A percentile compares a stretch with the other conserved stretches of the same genome.
Evolutionary conservation across 2,888 invertebrate genomes (phyloP).

Genomic region (Cinara cedri): DNA sequence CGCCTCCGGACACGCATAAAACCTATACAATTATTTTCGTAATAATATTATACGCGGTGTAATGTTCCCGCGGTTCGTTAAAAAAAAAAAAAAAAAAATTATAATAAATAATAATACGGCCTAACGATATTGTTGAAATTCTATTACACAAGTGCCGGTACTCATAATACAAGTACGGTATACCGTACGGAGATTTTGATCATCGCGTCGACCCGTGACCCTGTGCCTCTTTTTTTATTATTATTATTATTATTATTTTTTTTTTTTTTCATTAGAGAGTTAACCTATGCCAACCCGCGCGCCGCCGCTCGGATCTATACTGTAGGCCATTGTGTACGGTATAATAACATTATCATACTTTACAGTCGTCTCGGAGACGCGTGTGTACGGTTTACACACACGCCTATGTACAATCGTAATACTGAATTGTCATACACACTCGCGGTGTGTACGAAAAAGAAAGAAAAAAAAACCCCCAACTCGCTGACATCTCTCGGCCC

Average conservation of each 20-base stretch:
- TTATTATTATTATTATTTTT: conserved; percentile 17
- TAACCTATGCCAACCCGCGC: conserved; percentile 38
- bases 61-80: conserved; percentile 35
- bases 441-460: background rate
- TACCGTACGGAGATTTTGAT: conserved; percentile 39
- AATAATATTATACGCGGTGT: conserved; percentile 5
- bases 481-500: conserved; percentile 24
- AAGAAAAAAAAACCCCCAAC: conserved; percentile 21
- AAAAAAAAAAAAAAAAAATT: conserved; percentile 20
- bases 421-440: background rate
- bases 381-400: conserved; percentile 19
- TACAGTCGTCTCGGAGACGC: background rate
- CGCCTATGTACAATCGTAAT: background rate
- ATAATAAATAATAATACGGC: background rate
- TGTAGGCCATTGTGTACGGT: conserved; percentile 19
- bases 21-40: conserved; percentile 32
- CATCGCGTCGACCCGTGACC: conserved; percentile 43
- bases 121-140: conserved; percentile 43
- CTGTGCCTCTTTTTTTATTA: conserved; percentile 2
- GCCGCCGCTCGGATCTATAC: conserved; percentile 22
- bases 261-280: conserved; percentile 40
- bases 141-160: conserved; percentile 27
- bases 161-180: background rate
- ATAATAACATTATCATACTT: too few relatives aligned
- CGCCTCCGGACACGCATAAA: conserved; percentile 28